Base-by-base conservation (phyloP, 2,888 invertebrate genomes). In the Orchesella flavescens region DNA sequence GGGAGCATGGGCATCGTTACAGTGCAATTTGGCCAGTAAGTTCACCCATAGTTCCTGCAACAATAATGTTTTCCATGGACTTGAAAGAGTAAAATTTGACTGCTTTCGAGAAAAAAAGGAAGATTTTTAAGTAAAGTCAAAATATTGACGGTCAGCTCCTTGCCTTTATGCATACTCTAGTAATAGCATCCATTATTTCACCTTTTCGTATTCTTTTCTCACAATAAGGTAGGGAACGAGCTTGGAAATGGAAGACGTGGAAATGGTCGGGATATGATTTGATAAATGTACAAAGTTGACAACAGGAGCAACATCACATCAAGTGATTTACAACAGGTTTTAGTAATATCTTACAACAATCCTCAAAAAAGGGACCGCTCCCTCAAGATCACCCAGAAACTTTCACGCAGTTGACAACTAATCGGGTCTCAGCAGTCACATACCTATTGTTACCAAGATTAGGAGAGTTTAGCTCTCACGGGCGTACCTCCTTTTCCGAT, bases 321-420 rank as follows among this genome's bases (percentile, higher is more conserved):
- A 55, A 66, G 59, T 73, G 80, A 80, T 80, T 80, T 80, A 80
- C 80, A 74, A 80, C 80, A 80, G 68, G 80, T 73, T 74, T 73
- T 66, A 66, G 73, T 34, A 19, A 73, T 66, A 74, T 73, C 61
- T 80, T 68, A 74, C 69, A 65, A 74, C 69, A 65, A 19, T 61
- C 68, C 66, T 49, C 65, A 73, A 24, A 66, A 79, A 80, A 80
- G 73, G 59, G 80, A 59, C 80, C 80, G 80, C 80, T 80, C 80
- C 80, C 73, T 80, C 66, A 74, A 80, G 80, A 80, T 80, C 80
- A 80, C 80, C 80, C 80, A 80, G 73, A 73, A 80, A 80, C 66
- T 80, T 80, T 80, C 80, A 80, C 80, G 80, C 80, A 80, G 80
- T 80, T 74, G 73, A 80, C 73, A 80, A 80, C 80, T 80, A 80